Conservation (phyloP, 2,888 invertebrate species). For the Rhamnusium bicolor region DNA sequence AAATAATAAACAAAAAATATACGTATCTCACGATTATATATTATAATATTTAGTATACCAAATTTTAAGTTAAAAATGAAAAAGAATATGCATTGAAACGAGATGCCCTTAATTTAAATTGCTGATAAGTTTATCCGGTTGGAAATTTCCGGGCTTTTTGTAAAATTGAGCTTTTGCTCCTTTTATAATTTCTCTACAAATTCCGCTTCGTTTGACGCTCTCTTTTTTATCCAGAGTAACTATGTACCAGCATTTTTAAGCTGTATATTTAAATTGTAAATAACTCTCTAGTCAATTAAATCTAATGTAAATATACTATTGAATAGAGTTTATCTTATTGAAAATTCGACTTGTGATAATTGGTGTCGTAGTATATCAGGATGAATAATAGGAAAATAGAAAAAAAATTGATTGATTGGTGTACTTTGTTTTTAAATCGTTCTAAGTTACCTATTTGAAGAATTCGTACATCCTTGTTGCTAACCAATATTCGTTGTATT, state of each 20-base stretch:
- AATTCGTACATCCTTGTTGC: too few relatives aligned
- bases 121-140: conserved; percentile 71
- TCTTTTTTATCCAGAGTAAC: conserved; percentile 43
- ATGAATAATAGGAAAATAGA: too few relatives aligned
- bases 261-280: background rate
- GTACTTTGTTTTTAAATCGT: too few relatives aligned
- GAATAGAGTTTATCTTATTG: background rate
- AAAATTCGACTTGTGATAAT: too few relatives aligned
- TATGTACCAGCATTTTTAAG: conserved; percentile 42
- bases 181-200: conserved; percentile 63
- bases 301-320: background rate
- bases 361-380: too few relatives aligned
- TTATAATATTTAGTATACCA: too few relatives aligned
- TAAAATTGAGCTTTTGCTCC: conserved; percentile 60
- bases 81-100: conserved; percentile 54
- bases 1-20: too few relatives aligned
- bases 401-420: too few relatives aligned
- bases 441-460: too few relatives aligned
- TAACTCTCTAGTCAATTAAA: background rate
- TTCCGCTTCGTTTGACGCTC: conserved; percentile 62
- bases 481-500: too few relatives aligned
- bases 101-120: conserved; percentile 70
- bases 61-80: too few relatives aligned
- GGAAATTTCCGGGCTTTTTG: conserved; percentile 68
- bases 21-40: too few relatives aligned